Percentiles rank a stretch among this genome's conserved stretches.
These are phyloP conservation scores for Margarornis squamiger DNA, from an alignment of 2,797 vertebrate species.

Conservation along the genomic window DNA sequence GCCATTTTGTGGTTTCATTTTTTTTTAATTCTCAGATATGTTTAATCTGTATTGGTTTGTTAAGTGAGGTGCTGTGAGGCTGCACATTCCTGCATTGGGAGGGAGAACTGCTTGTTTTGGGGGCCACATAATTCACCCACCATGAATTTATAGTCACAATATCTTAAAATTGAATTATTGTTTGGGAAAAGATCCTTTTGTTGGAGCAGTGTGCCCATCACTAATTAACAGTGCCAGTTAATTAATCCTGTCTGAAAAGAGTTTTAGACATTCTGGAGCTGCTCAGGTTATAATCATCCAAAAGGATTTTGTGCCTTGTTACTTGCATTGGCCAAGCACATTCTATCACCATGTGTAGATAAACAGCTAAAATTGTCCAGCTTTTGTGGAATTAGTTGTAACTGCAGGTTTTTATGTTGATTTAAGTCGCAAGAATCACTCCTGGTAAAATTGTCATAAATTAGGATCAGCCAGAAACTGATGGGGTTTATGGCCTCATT, in stretches of 20 bases:
- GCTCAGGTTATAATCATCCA: not conserved
- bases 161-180: not conserved
- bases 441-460: not conserved
- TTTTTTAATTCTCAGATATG: not conserved
- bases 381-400: not conserved
- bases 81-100: rapidly evolving
- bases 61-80: not conserved
- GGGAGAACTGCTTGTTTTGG: not conserved
- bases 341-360: not conserved
- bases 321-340: not conserved
- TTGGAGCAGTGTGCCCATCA: not conserved
- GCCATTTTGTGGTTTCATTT: not conserved
- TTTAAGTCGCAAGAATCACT: not conserved
- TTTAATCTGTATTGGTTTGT: not conserved
- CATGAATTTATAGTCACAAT: not conserved
- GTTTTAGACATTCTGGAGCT: not conserved
- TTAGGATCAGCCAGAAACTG: not conserved
- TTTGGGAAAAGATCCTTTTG: not conserved
- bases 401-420: not conserved
- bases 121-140: not conserved
- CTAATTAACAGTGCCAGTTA: not conserved
- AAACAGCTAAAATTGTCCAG: not conserved
- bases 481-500: not conserved
- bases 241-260: not conserved
- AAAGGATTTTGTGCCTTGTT: not conserved